Evolutionary conservation across 2,113 vertebrate genomes (phyloP).

Genomic region (Eonycteris spelaea): DNA sequence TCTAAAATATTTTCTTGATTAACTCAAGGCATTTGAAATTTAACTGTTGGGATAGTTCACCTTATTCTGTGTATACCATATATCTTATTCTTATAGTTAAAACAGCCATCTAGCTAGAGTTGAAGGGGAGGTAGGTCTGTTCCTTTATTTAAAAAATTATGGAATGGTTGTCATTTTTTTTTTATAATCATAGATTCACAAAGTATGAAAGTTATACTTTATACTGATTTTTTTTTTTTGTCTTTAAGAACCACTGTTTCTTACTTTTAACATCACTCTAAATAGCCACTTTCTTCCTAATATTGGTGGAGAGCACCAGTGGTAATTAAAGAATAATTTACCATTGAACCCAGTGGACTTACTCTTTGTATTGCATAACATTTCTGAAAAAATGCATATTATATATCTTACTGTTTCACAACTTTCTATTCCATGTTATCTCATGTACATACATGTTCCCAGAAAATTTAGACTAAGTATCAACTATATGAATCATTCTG

Average conservation of each 20-base stretch:
- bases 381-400: slow-evolving; percentile 39
- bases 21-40: not conserved
- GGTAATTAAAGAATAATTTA: slow-evolving; percentile 41
- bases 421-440: not conserved
- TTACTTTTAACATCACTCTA: not conserved
- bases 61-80: not conserved
- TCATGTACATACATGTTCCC: not conserved
- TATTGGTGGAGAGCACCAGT: not conserved
- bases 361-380: not conserved
- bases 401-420: not conserved
- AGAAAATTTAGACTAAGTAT: slow-evolving; percentile 4
- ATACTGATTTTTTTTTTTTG: slow-evolving; percentile 19
- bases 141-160: not conserved
- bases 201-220: not conserved
- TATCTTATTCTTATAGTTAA: slow-evolving; percentile 1
- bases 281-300: not conserved
- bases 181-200: slow-evolving; percentile 20
- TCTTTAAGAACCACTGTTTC: not conserved
- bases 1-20: slow-evolving; percentile 34
- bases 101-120: not conserved
- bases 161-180: not conserved
- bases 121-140: not conserved
- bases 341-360: not conserved
- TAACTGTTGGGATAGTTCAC: not conserved
- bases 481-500: slow-evolving; percentile 22